Evolutionary conservation across 2,797 vertebrate species (phyloP), one percentile per base, ranked within the genome.

Genomic region (Acanthiza pusilla): DNA sequence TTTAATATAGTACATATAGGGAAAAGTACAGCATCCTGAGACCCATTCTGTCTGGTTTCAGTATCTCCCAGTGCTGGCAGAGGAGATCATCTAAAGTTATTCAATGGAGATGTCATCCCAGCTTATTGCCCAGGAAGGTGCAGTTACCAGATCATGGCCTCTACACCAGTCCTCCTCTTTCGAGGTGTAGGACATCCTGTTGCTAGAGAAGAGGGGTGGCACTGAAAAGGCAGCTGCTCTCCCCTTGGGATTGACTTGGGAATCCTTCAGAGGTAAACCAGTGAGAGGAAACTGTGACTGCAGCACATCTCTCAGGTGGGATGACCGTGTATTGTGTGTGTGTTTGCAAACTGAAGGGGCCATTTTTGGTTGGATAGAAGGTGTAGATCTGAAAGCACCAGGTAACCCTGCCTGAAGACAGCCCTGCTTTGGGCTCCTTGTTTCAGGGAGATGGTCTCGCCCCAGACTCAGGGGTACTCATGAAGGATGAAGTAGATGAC

Each of bases 341-440:
- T 1, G 0, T 50, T 34, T 7, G 4, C 58, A 55, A 61, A 62
- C 12, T 26, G 19, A 75, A 57, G 14, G 13, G 48, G 15, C 21
- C 7, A 4, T 51, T 53, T 85, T 55, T 2, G 1, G 13, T 79
- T 54, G 38, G 30, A 30, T 29, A 34, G 42, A 36, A 13, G 34
- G 8, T 16, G 13, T 17, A 38, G 55, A 15, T 43, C 51, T 61
- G 71, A 57, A 65, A 81, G 30, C 17, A 40, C 5, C 13, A 25
- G 9, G 42, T 42, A 75, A 61, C 19, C 18, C 42, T 68, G 26
- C 23, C 74, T 48, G 48, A n/a, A 74, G 45, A 43, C 16, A 61
- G 63, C 27, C 15, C 36, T 54, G 23, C 16, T 71, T 58, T 0
- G 1, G 7, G 26, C 20, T 86, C 6, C 29, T 42, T 2, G 0